Base-by-base conservation (phyloP, 2,888 invertebrate genomes). In the Drosophila diplacantha region DNA sequence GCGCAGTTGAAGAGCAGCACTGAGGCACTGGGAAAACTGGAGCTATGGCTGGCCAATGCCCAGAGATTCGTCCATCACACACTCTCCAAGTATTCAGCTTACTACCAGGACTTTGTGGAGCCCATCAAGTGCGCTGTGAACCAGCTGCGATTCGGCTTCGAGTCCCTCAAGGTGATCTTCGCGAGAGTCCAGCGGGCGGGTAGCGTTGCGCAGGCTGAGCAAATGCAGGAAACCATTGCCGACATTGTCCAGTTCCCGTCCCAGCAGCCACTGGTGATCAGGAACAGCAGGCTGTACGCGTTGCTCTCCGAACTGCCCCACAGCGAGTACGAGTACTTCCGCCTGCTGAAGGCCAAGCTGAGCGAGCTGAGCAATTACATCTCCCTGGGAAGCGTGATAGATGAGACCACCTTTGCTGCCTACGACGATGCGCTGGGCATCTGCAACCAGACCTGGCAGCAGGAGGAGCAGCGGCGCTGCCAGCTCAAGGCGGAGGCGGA, bases 91-190 rank as follows among this genome's bases (percentile, higher is more conserved):
- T 93, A 92, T 83, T 88, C 90, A 0, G 89, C 91, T 3, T 91
- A 92, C n/a, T 96, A 95, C 84, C 93, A 93, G 0, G 97, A 97
- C 85, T 89, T 97, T 52, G 90, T 93, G 0, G 90, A 92, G 63
- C 95, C 96, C 0, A 88, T 96, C 18, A 89, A 93, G 49, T 90
- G 91, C 56, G 93, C 93, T 0, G 85, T 95, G 8, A 90, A 92
- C 1, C 93, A 94, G 88, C 90, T 94, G 62, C 88, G 91, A 2
- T 92, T 91, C 70, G 93, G 93, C 3, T 88, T 93, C 22, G 91
- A 90, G 39, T 85, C 90, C 14, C 80, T 93, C 20, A 90, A 90
- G 46, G 90, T 90, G 53, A 86, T 91, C 44, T 86, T 92, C 2
- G 88, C 85, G 47, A 91, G 92, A 75, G 39, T 71, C 3, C 54